Evolutionary conservation across 2,888 invertebrate species (phyloP).

Genomic region (Spilarctia lutea): DNA sequence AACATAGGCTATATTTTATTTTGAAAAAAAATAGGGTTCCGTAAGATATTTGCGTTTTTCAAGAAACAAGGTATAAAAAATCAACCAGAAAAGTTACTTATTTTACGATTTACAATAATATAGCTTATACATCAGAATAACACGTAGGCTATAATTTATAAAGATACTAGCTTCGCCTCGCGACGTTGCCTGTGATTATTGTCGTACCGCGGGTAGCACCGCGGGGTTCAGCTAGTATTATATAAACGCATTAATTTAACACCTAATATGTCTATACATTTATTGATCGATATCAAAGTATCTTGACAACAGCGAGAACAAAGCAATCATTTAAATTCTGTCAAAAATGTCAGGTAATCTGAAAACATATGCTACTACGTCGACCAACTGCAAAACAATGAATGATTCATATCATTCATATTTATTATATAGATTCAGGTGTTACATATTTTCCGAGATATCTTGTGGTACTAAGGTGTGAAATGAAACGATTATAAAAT

Average conservation of each 20-base stretch:
- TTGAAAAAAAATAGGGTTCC: too few relatives aligned
- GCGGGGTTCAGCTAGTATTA: too few relatives aligned
- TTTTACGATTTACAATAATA: too few relatives aligned
- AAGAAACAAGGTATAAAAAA: too few relatives aligned
- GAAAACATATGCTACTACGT: conserved; percentile 42
- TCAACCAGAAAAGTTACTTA: too few relatives aligned
- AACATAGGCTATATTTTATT: too few relatives aligned
- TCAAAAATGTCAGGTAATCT: conserved; percentile 26
- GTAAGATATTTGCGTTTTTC: too few relatives aligned
- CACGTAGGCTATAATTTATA: too few relatives aligned
- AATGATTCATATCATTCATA: conserved; percentile 51
- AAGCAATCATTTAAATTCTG: conserved; percentile 8
- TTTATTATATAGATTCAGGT: conserved; percentile 49
- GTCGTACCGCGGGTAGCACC: too few relatives aligned
- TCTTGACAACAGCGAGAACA: neutral
- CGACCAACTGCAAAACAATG: conserved; percentile 46
- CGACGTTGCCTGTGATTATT: too few relatives aligned
- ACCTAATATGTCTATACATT: neutral
- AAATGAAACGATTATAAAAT: conserved; percentile 49
- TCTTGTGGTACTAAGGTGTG: conserved; percentile 20
- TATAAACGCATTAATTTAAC: neutral
- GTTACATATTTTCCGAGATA: conserved; percentile 34
- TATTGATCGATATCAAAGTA: neutral
- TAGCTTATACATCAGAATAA: too few relatives aligned
- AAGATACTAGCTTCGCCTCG: too few relatives aligned